phyloP scores from a whole-genome alignment of 2,797 vertebrate species.

The Trematomus bernacchii region DNA sequence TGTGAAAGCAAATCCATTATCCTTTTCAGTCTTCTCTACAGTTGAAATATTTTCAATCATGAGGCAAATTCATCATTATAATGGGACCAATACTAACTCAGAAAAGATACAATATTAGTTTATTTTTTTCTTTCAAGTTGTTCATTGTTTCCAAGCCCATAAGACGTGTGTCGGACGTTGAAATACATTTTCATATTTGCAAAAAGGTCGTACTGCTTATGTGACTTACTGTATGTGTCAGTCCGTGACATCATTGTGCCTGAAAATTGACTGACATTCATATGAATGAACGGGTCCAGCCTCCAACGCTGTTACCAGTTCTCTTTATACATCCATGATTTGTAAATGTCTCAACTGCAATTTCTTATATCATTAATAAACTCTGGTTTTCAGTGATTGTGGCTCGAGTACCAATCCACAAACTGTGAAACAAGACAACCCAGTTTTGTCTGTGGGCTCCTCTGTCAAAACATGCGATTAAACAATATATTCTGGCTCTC shows the following conservation, averaged over 20 bases:
- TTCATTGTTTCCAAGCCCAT: background rate
- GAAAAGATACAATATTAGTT: background rate
- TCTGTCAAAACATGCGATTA: too few relatives aligned
- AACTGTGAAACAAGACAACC: background rate
- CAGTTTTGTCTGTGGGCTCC: background rate
- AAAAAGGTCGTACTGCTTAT: too few relatives aligned
- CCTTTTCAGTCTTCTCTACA: conserved; percentile 5
- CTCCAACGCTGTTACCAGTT: too few relatives aligned
- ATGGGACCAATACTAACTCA: background rate
- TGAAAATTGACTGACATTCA: too few relatives aligned
- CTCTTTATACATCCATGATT: background rate
- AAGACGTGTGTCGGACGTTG: too few relatives aligned
- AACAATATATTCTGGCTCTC: too few relatives aligned
- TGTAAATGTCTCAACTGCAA: background rate
- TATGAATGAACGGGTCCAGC: too few relatives aligned
- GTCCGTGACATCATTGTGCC: too few relatives aligned
- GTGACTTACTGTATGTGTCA: too few relatives aligned
- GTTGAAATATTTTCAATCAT: background rate
- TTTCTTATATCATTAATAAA: background rate
- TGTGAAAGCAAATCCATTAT: conserved; percentile 22
- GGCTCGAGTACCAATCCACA: background rate
- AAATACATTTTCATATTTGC: too few relatives aligned
- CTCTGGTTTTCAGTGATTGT: too few relatives aligned
- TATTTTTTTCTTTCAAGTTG: background rate
- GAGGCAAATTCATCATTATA: conserved; percentile 12